A percentile compares a stretch with the other conserved stretches of the same genome.
Evolutionary conservation across 2,797 vertebrate genomes (phyloP).

Genomic region (Carapus acus): DNA sequence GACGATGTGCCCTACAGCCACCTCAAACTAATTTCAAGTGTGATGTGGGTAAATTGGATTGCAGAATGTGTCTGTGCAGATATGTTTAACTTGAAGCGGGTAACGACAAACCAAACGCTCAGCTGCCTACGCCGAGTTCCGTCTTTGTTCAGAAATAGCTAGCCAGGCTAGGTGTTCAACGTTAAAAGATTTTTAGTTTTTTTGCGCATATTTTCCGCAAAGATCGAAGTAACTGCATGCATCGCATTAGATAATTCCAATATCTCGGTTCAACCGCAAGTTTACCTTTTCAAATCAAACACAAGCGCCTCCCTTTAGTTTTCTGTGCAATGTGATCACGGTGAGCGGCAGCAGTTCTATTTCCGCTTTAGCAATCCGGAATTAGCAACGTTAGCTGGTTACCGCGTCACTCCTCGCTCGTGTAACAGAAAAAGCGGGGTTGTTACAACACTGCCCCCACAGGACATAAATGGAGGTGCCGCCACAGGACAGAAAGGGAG

Average conservation of each 20-base stretch:
- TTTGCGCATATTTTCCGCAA: neutral
- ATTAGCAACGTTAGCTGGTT: slow-evolving; percentile 25
- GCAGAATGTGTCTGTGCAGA: rapidly evolving
- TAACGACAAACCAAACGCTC: no score
- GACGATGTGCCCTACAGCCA: no score
- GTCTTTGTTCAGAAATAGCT: slow-evolving; percentile 54
- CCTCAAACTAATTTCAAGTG: no score
- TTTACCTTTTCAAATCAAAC: slow-evolving; percentile 43
- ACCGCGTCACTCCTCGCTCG: slow-evolving; percentile 37
- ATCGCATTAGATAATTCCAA: rapidly evolving
- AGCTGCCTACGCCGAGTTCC: neutral
- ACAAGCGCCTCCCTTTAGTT: neutral
- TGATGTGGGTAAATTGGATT: no score
- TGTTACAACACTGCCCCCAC: neutral
- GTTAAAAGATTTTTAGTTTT: neutral
- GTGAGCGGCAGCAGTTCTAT: neutral
- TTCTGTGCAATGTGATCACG: slow-evolving; percentile 4
- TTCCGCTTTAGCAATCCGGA: slow-evolving; percentile 15
- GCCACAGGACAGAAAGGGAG: neutral
- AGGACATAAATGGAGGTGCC: neutral
- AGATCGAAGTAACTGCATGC: neutral
- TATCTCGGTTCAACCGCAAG: neutral
- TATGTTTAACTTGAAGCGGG: neutral
- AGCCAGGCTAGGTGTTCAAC: slow-evolving; percentile 16
- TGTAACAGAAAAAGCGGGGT: neutral